Conservation (phyloP, 2,797 vertebrate genomes). For the Hipposideros larvatus region DNA sequence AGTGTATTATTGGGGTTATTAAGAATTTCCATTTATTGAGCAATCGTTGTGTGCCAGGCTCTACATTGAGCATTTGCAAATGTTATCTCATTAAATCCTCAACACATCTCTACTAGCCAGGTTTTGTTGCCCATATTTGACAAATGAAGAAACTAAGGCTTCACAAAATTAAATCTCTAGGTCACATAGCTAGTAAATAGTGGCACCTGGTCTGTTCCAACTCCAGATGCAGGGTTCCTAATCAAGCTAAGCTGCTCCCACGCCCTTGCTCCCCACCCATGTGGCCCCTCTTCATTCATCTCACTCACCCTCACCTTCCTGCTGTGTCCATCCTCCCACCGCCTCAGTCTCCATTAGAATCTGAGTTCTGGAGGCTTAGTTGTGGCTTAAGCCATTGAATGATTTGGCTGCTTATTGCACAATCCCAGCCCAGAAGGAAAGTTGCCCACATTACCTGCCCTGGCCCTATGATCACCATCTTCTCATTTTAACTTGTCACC, state of each 20-base stretch:
- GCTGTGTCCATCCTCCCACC: background rate
- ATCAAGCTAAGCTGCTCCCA: background rate
- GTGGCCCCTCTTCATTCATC: background rate
- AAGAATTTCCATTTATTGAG: background rate
- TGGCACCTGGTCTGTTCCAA: background rate
- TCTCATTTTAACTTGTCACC: background rate
- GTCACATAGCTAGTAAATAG: background rate
- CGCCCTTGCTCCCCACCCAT: accelerated
- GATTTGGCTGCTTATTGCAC: background rate
- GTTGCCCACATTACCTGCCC: background rate
- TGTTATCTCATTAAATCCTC: background rate
- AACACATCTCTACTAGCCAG: background rate
- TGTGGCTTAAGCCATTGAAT: background rate
- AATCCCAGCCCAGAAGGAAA: background rate
- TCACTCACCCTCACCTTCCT: background rate
- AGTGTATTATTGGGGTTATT: background rate
- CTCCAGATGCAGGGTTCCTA: background rate
- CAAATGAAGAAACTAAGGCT: background rate
- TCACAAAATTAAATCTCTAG: background rate
- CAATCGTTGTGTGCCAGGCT: background rate
- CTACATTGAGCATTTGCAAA: background rate
- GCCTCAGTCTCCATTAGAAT: background rate
- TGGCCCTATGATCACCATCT: background rate
- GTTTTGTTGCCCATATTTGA: background rate
- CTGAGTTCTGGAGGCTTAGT: background rate